phyloP scores from a whole-genome alignment of 35 echinoderm and acorn worm species.

The Eucidaris tribuloides region DNA sequence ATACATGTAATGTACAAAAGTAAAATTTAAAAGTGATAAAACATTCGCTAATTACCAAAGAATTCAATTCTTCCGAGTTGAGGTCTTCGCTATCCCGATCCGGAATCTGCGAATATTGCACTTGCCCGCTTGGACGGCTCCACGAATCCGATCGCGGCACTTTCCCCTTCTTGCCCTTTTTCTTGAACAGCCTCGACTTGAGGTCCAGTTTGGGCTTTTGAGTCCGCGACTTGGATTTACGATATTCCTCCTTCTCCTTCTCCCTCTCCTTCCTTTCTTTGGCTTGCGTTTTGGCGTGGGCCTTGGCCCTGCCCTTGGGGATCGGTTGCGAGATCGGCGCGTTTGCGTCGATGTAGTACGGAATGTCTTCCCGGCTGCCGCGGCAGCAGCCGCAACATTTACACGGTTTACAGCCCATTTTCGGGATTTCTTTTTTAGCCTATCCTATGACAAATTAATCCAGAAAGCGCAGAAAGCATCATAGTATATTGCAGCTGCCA shows the following conservation, averaged over 20 bases:
- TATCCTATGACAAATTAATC: no score
- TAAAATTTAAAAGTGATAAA: no score
- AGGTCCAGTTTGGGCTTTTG: no score
- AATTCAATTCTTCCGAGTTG: not conserved
- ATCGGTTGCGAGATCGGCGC: constrained; percentile 22
- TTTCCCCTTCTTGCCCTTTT: not conserved
- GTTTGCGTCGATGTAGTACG: constrained; percentile 19
- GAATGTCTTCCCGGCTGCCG: constrained; percentile 34
- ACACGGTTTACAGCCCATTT: constrained; percentile 41
- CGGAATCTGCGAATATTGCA: constrained; percentile 48
- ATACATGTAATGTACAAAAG: no score
- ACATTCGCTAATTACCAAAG: no score
- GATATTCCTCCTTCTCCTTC: not conserved
- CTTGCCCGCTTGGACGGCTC: not conserved
- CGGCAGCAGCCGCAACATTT: constrained; percentile 51
- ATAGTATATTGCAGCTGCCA: no score
- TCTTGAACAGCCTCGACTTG: no score
- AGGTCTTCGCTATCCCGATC: constrained; percentile 21
- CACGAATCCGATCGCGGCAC: not conserved
- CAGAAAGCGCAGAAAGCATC: no score
- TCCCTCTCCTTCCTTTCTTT: constrained; percentile 27
- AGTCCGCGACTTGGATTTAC: no score
- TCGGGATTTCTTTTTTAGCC: no score
- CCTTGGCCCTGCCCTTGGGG: not conserved
- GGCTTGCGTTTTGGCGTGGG: not conserved